Evolutionary conservation across 2,113 vertebrate species (phyloP).

Genomic region (Pristiophorus japonicus): DNA sequence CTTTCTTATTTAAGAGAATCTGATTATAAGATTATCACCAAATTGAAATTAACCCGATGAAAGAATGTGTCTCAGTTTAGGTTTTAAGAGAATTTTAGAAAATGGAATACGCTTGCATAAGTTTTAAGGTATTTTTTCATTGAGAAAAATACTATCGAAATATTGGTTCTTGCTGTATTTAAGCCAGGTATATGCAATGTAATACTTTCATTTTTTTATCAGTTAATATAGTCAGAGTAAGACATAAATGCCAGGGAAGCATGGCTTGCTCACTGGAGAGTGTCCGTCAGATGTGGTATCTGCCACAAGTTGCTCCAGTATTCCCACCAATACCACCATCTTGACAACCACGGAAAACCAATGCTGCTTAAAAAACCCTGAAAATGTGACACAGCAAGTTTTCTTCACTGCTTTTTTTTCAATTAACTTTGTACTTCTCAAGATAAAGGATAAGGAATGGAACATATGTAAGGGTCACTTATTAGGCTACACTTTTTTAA

Average conservation of each 20-base stretch:
- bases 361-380: background rate
- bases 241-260: background rate
- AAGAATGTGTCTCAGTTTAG: conserved; percentile 4
- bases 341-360: background rate
- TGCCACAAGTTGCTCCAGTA: background rate
- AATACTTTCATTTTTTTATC: background rate
- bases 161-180: background rate
- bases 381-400: background rate
- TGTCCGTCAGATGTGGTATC: background rate
- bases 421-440: background rate
- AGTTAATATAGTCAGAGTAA: background rate
- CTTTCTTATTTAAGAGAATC: background rate
- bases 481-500: background rate
- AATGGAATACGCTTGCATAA: background rate
- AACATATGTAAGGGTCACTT: background rate
- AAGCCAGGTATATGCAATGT: background rate
- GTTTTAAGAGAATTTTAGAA: background rate
- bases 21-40: background rate
- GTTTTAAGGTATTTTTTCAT: background rate
- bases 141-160: background rate
- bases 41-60: background rate
- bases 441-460: background rate
- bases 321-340: background rate
- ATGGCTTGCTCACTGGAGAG: no score
- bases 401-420: background rate